These are phyloP conservation scores for Camponotus floridanus DNA, from an alignment of 1,140 invertebrate genomes.

Conservation along the genomic window DNA sequence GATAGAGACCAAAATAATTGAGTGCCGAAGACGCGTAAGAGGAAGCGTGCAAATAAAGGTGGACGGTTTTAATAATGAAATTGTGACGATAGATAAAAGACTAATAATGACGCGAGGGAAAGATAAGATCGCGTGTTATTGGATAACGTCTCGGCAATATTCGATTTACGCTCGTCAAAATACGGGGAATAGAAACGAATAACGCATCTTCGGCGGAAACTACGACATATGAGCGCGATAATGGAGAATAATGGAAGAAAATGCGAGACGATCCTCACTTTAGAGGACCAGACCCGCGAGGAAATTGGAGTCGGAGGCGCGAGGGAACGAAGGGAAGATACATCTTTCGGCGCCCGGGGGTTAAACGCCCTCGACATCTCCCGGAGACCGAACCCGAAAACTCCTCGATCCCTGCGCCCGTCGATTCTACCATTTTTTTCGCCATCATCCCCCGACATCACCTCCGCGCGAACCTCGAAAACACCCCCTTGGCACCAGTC, in stretches of 20 bases:
- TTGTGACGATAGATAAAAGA: background rate
- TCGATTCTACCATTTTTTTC: slow-evolving; percentile 23
- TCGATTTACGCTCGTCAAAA: background rate
- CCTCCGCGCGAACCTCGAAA: slow-evolving; percentile 8
- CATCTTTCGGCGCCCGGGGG: slow-evolving; percentile 22
- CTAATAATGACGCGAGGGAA: background rate
- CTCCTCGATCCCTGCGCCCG: background rate
- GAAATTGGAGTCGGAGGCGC: slow-evolving; percentile 21
- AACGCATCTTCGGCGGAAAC: background rate
- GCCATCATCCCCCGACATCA: background rate
- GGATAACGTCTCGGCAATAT: background rate
- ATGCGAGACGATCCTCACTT: slow-evolving; percentile 4
- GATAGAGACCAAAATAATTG: slow-evolving; percentile 31
- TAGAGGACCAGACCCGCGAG: background rate
- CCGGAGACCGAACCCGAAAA: background rate
- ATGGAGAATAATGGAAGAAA: slow-evolving; percentile 40
- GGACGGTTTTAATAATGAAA: slow-evolving; percentile 5
- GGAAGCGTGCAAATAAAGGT: slow-evolving; percentile 32
- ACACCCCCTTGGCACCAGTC: background rate
- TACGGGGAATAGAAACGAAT: slow-evolving; percentile 1
- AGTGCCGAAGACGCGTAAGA: slow-evolving; percentile 13
- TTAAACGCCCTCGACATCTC: slow-evolving; percentile 42
- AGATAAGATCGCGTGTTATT: background rate
- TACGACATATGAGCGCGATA: slow-evolving; percentile 4
- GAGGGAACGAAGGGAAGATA: slow-evolving; percentile 10